phyloP scores from a whole-genome alignment of 1,140 invertebrate species.

The Ectropis grisescens region DNA sequence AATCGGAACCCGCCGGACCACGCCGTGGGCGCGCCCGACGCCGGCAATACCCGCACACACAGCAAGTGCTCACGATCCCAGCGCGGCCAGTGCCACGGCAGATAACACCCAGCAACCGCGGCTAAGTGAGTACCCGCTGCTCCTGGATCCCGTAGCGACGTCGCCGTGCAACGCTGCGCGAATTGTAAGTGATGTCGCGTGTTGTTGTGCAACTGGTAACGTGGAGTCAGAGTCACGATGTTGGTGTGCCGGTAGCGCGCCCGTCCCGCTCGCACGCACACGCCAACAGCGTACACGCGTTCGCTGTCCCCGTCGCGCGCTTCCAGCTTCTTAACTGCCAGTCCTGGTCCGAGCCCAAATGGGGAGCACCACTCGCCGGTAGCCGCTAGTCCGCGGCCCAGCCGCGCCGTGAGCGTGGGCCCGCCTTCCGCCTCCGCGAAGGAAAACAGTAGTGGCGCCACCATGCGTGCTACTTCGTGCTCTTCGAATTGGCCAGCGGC shows the following conservation, averaged over 20 bases:
- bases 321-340: constrained; percentile 71
- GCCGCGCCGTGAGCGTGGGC: constrained; percentile 74
- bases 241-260: constrained; percentile 91
- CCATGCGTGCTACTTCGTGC: constrained; percentile 93
- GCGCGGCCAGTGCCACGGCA: constrained; percentile 96
- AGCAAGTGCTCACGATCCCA: constrained; percentile 78
- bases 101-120: constrained; percentile 87
- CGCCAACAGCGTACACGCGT: constrained; percentile 84
- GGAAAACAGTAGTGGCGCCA: constrained; percentile 94
- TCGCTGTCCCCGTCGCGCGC: constrained; percentile 39
- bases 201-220: constrained; percentile 94
- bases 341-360: constrained; percentile 85
- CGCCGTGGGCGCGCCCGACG: constrained; percentile 20
- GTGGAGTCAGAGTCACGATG: constrained; percentile 92
- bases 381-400: constrained; percentile 80
- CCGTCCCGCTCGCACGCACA: constrained; percentile 88
- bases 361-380: constrained; percentile 74
- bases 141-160: constrained; percentile 74
- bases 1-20: constrained; percentile 97
- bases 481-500: constrained; percentile 95
- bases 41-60: constrained; percentile 78
- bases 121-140: constrained; percentile 79
- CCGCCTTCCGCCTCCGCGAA: constrained; percentile 90
- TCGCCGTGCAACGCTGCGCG: constrained; percentile 86
- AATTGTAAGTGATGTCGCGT: constrained; percentile 87